These are phyloP conservation scores for Chaenocephalus aceratus DNA, from an alignment of 2,113 vertebrate genomes.

Conservation along the genomic window DNA sequence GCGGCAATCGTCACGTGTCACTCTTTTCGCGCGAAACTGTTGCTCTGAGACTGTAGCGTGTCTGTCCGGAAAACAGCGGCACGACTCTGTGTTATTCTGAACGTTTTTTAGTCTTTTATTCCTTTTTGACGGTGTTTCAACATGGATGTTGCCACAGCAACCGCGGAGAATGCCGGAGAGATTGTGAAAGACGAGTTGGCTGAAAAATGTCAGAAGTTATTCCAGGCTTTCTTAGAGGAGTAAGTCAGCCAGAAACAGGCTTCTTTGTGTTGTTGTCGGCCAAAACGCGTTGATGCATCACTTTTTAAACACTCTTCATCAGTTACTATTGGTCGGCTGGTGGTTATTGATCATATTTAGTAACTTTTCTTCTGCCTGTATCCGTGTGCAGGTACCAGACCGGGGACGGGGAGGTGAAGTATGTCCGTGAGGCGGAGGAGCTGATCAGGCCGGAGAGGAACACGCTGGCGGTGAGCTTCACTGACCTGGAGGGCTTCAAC, in stretches of 20 bases:
- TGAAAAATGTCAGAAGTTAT: slow-evolving; percentile 98
- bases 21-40: slow-evolving; percentile 86
- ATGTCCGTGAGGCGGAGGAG: slow-evolving; percentile 93
- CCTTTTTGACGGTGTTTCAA: neutral
- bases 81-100: fast-evolving
- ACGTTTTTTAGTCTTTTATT: fast-evolving
- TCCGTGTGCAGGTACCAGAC: slow-evolving; percentile 88
- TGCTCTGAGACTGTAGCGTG: neutral
- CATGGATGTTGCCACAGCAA: slow-evolving; percentile 84
- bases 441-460: slow-evolving; percentile 97
- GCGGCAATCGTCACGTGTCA: slow-evolving; percentile 78
- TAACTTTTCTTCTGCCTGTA: neutral
- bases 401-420: slow-evolving; percentile 93
- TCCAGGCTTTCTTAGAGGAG: slow-evolving; percentile 98
- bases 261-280: slow-evolving; percentile 14
- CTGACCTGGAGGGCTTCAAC: slow-evolving; percentile 94
- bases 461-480: slow-evolving; percentile 94
- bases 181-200: slow-evolving; percentile 94
- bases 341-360: fast-evolving
- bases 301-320: neutral
- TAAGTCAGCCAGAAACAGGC: slow-evolving; percentile 81
- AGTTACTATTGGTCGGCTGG: neutral
- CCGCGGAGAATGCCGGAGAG: slow-evolving; percentile 81
- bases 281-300: neutral
- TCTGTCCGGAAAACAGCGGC: neutral